phyloP scores from a whole-genome alignment of 35 echinoderm and acorn worm genomes.

The Stichopus chloronotus region DNA sequence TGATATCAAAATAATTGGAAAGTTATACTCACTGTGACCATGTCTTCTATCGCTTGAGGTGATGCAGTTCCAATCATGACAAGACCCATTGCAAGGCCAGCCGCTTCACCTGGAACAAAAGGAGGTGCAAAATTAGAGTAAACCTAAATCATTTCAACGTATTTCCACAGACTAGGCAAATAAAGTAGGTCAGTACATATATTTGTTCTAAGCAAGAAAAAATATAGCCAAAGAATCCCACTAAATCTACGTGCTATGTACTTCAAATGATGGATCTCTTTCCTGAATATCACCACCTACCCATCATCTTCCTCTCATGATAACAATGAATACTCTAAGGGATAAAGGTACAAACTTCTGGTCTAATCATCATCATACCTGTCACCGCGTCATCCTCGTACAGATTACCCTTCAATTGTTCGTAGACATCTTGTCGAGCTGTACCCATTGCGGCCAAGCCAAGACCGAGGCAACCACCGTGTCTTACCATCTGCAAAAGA shows the following conservation, averaged over 20 bases:
- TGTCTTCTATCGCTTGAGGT: conserved; percentile 91
- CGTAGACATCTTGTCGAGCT: conserved; percentile 93
- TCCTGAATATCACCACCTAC: too few relatives aligned
- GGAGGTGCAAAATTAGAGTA: neutral
- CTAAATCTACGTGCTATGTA: too few relatives aligned
- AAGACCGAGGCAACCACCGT: conserved; percentile 93
- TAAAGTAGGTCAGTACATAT: too few relatives aligned
- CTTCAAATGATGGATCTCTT: too few relatives aligned
- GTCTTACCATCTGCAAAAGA: conserved; percentile 80
- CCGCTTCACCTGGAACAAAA: conserved; percentile 78
- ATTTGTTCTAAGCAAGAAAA: too few relatives aligned
- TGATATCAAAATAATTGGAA: neutral
- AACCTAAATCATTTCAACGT: too few relatives aligned
- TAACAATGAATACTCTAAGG: too few relatives aligned
- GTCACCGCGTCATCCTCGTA: conserved; percentile 96
- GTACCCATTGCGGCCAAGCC: conserved; percentile 96
- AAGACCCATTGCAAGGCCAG: conserved; percentile 91
- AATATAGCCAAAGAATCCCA: too few relatives aligned
- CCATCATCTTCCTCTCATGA: too few relatives aligned
- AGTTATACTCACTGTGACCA: conserved; percentile 87
- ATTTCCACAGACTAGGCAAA: too few relatives aligned
- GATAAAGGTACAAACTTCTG: too few relatives aligned
- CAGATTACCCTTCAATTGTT: conserved; percentile 95
- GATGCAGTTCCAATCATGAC: conserved; percentile 91
- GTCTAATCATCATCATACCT: conserved; percentile 37